Percentiles rank a stretch among this genome's conserved stretches.
Conservation (phyloP, 1,140 invertebrate genomes). For the Drosophila takahashii region DNA sequence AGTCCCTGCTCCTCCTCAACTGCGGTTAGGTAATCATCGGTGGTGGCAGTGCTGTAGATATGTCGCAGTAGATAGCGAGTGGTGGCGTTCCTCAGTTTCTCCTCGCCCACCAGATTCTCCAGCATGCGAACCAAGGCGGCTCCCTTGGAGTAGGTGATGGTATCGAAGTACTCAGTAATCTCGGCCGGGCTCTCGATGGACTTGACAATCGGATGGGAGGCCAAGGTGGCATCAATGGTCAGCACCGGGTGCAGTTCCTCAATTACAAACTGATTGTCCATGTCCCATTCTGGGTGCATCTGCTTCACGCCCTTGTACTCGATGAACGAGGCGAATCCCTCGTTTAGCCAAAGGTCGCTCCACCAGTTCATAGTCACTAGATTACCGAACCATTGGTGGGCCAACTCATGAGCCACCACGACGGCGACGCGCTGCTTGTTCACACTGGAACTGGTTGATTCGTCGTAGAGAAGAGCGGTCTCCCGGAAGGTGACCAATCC, state of each 20-base stretch:
- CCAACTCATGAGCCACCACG: slow-evolving; percentile 95
- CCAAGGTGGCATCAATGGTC: slow-evolving; percentile 91
- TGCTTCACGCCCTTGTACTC: slow-evolving; percentile 91
- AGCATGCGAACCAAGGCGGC: slow-evolving; percentile 95
- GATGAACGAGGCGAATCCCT: slow-evolving; percentile 96
- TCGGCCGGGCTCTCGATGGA: slow-evolving; percentile 93
- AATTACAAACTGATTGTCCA: slow-evolving; percentile 92
- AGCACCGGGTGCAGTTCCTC: slow-evolving; percentile 91
- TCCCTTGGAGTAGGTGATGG: slow-evolving; percentile 97
- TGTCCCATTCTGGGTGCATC: slow-evolving; percentile 92
- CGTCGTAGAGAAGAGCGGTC: slow-evolving; percentile 91
- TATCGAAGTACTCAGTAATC: slow-evolving; percentile 96
- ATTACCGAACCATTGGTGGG: slow-evolving; percentile 97
- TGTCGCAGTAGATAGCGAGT: slow-evolving; percentile 90
- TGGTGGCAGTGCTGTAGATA: slow-evolving; percentile 91
- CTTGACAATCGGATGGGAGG: slow-evolving; percentile 95
- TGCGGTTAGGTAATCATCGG: slow-evolving; percentile 90
- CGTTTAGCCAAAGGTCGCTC: slow-evolving; percentile 97
- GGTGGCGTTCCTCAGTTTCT: slow-evolving; percentile 90
- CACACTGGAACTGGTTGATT: slow-evolving; percentile 88
- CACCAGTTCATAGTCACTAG: slow-evolving; percentile 96
- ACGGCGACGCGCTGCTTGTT: slow-evolving; percentile 92
- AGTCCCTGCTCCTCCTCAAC: slow-evolving; percentile 85
- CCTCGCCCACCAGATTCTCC: slow-evolving; percentile 91
- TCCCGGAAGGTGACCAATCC: slow-evolving; percentile 94